phyloP scores from a whole-genome alignment of 2,797 vertebrate species.

The Sebastes glaucus region DNA sequence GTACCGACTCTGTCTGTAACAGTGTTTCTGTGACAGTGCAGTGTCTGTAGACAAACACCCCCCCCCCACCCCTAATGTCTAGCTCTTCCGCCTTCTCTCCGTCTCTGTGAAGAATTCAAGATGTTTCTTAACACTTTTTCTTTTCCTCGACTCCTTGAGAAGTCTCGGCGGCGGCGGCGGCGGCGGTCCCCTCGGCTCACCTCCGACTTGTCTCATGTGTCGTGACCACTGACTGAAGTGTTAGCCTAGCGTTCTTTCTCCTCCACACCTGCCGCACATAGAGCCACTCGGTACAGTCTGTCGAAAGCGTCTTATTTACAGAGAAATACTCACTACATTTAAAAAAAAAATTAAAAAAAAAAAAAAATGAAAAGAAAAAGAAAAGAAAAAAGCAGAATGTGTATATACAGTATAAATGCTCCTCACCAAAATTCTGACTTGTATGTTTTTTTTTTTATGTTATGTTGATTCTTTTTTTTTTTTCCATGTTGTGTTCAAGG shows the following conservation, averaged over 20 bases:
- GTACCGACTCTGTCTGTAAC: slow-evolving; percentile 58
- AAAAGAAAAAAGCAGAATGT: slow-evolving; percentile 78
- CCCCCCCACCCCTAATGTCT: not conserved
- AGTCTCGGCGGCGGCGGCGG: not conserved
- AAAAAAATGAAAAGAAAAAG: slow-evolving; percentile 32
- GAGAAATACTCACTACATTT: slow-evolving; percentile 65
- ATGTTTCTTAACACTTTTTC: slow-evolving; percentile 15
- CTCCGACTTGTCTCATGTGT: slow-evolving; percentile 6
- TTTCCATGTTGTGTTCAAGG: slow-evolving; percentile 85
- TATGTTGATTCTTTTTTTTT: slow-evolving; percentile 58
- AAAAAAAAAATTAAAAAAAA: slow-evolving; percentile 73
- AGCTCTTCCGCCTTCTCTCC: slow-evolving; percentile 2
- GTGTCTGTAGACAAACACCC: slow-evolving; percentile 41
- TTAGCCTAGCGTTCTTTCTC: slow-evolving; percentile 42
- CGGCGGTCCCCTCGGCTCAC: not conserved
- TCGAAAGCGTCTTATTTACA: slow-evolving; percentile 72
- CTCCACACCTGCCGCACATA: slow-evolving; percentile 54
- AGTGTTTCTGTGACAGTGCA: slow-evolving; percentile 60
- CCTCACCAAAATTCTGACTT: slow-evolving; percentile 96
- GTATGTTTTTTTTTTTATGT: slow-evolving; percentile 82
- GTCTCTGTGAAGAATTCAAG: slow-evolving; percentile 38
- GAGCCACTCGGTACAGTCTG: slow-evolving; percentile 71
- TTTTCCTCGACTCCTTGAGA: slow-evolving; percentile 14
- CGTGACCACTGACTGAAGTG: slow-evolving; percentile 66
- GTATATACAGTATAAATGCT: slow-evolving; percentile 87